A percentile compares a stretch with the other conserved stretches of the same genome.
Evolutionary conservation across 2,888 invertebrate species (phyloP).

Genomic region (Seira musarum): DNA sequence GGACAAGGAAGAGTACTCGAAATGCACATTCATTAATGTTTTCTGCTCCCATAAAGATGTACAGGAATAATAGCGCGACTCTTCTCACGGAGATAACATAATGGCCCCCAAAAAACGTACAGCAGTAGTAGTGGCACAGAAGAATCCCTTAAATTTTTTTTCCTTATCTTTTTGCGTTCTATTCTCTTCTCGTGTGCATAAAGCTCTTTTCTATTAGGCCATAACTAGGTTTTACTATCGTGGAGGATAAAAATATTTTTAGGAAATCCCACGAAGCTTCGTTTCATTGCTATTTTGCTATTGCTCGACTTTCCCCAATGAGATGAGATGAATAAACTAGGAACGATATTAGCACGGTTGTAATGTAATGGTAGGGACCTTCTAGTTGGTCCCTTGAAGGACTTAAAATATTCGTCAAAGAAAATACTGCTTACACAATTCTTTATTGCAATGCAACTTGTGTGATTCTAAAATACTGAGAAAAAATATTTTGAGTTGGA

Average conservation of each 20-base stretch:
- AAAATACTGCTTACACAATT: no score
- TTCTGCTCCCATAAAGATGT: background rate
- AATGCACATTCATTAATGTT: constrained; percentile 17
- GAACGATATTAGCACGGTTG: background rate
- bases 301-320: background rate
- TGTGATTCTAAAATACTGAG: no score
- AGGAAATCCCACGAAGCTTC: background rate
- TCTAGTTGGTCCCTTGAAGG: no score
- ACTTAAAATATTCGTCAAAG: no score
- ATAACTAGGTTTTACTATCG: constrained; percentile 23
- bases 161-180: constrained; percentile 16
- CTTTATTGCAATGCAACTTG: no score
- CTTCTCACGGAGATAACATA: constrained; percentile 5
- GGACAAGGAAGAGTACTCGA: constrained; percentile 41
- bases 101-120: background rate
- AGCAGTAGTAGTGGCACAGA: background rate
- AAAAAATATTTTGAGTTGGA: no score
- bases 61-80: constrained; percentile 8
- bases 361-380: no score
- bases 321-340: background rate
- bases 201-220: background rate
- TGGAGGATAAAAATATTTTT: constrained; percentile 4
- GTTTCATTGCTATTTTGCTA: constrained; percentile 15
- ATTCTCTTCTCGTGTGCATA: constrained; percentile 10
- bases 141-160: constrained; percentile 11